A percentile compares a stretch with the other conserved stretches of the same genome.
phyloP scores from a whole-genome alignment of 2,888 invertebrate species.

The Drosophila neotestacea region DNA sequence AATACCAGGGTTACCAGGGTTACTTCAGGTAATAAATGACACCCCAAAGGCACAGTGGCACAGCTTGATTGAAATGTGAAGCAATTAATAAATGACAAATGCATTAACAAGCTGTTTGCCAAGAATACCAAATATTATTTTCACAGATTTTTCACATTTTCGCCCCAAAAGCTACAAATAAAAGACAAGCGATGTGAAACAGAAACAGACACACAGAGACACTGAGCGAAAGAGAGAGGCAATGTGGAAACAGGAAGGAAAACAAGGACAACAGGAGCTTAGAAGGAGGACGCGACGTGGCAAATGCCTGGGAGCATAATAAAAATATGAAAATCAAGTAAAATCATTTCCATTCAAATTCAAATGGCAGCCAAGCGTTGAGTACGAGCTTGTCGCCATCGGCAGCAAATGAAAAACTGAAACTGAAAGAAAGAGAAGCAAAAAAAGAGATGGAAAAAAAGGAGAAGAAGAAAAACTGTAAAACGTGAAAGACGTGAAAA shows the following conservation, averaged over 20 bases:
- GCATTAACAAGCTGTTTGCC: conserved; percentile 30
- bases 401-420: conserved; percentile 21
- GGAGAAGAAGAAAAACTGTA: conserved; percentile 2
- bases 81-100: conserved; percentile 36
- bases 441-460: not conserved
- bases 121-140: conserved; percentile 14
- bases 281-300: conserved; percentile 31
- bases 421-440: conserved; percentile 10
- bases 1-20: not conserved
- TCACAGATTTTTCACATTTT: conserved; percentile 16
- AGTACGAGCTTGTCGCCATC: conserved; percentile 32
- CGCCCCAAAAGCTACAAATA: conserved; percentile 3
- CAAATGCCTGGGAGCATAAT: conserved; percentile 55
- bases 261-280: conserved; percentile 8
- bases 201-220: not conserved
- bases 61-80: conserved; percentile 6
- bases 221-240: not conserved
- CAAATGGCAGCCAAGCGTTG: conserved; percentile 60
- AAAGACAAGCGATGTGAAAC: not conserved
- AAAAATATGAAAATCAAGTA: conserved; percentile 78
- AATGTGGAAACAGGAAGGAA: not conserved
- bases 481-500: conserved; percentile 18
- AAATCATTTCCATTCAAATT: conserved; percentile 79
- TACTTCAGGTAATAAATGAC: conserved; percentile 5
- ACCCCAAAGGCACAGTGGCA: not conserved